A percentile compares a stretch with the other conserved stretches of the same genome.
Conservation (phyloP, 2,797 vertebrate species). For the Huso huso region DNA sequence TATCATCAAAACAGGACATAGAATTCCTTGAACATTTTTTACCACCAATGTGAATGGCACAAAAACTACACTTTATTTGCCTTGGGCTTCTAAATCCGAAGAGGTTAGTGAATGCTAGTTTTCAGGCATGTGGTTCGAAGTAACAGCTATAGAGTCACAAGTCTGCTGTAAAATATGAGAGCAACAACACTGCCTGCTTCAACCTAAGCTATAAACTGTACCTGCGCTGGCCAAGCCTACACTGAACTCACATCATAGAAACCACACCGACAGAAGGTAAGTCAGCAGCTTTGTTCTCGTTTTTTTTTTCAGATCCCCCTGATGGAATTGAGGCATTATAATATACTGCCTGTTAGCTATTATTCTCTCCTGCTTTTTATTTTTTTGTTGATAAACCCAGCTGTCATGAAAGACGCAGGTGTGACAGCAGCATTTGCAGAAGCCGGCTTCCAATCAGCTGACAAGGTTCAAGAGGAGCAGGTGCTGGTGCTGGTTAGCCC, state of each 20-base stretch:
- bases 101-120: background rate
- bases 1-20: no score
- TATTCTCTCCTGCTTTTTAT: no score
- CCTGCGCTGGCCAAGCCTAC: no score
- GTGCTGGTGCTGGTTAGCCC: constrained; percentile 10
- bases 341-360: no score
- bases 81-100: background rate
- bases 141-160: background rate
- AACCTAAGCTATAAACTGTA: no score
- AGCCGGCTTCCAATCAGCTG: constrained; percentile 3
- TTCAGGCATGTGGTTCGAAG: background rate
- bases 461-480: constrained; percentile 12
- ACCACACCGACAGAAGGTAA: no score
- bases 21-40: no score
- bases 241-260: no score
- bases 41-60: background rate
- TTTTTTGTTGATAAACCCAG: no score
- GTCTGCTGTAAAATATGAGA: background rate
- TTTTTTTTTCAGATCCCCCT: no score
- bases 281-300: no score
- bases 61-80: background rate
- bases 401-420: constrained; percentile 6
- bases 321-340: no score
- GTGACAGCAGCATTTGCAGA: constrained; percentile 10
- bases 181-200: background rate